A percentile compares a stretch with the other conserved stretches of the same genome.
Evolutionary conservation across 2,888 invertebrate genomes (phyloP).

Genomic region (Meandrusa payeni): DNA sequence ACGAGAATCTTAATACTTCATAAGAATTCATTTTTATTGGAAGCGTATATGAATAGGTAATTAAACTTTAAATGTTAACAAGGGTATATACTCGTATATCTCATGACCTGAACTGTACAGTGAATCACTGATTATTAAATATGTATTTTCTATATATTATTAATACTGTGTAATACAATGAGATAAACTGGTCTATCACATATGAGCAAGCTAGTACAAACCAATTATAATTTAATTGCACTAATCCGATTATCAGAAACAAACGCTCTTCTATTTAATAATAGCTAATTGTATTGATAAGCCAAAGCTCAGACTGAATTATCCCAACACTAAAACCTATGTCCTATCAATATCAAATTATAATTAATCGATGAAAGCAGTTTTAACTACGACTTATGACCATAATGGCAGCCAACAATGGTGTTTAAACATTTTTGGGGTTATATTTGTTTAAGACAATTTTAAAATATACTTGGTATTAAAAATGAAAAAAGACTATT

Average conservation of each 20-base stretch:
- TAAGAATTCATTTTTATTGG: background rate
- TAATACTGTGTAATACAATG: background rate
- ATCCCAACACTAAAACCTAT: background rate
- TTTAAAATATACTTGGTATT: no score
- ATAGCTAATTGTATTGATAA: background rate
- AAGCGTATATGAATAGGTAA: background rate
- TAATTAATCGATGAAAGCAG: no score
- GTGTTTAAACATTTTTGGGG: no score
- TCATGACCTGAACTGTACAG: background rate
- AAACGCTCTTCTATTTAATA: conserved; percentile 1
- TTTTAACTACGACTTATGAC: no score
- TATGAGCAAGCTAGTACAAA: background rate
- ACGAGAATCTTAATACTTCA: background rate
- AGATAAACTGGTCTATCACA: background rate
- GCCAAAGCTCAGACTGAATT: background rate
- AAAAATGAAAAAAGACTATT: no score
- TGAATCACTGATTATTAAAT: background rate
- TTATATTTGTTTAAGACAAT: no score
- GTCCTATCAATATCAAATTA: background rate
- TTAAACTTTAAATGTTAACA: background rate
- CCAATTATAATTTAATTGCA: conserved; percentile 9
- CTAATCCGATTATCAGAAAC: conserved; percentile 8
- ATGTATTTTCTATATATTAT: background rate
- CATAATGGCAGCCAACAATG: no score
- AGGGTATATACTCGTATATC: no score